Evolutionary conservation across 1,140 invertebrate genomes (phyloP), one percentile per base, ranked within the genome.

Genomic region (Drosophila dunni): DNA sequence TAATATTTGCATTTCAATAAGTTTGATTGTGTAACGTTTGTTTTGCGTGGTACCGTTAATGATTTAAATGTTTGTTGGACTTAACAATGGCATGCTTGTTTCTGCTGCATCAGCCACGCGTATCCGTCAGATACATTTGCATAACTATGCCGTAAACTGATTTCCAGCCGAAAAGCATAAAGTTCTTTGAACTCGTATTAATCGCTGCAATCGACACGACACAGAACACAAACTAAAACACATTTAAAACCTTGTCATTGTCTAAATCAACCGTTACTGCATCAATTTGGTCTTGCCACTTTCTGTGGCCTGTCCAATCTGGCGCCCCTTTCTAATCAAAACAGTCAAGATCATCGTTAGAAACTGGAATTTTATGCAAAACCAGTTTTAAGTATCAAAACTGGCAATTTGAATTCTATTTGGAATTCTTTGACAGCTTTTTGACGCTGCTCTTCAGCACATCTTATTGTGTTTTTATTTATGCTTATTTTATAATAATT

Each of bases 101-200:
- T 40, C 17, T 9, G 1, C 9, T 33, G 20, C 60, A 45, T 24
- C 77, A 86, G 79, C 76, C 62, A 75, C 80, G 83, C 83, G 84
- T 86, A 83, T 89, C 84, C 65, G 29, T 78, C 72, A 78, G 83
- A 88, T 86, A 78, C 83, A 86, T 86, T 86, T 88, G 80, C 84
- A 88, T 86, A 83, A 48, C 42, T 69, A 60, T 74, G 29, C 29
- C 15, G 0, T 29, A 4, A 64, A 56, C 40, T 57, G 20, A 57
- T 57, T 65, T 65, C 68, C 15, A 40, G 2, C 24, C 24, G 20
- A 50, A 11, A 75, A 51, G 61, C 33, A 11, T 17, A 63, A 65
- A 83, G 82, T 88, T 86, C 82, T 71, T 88, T 86, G 82, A 86
- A 86, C 82, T 56, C 68, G 33, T 48, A 68, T 88, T 75, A 56